phyloP scores from a whole-genome alignment of 2,113 vertebrate species.

The Oceanites oceanicus region DNA sequence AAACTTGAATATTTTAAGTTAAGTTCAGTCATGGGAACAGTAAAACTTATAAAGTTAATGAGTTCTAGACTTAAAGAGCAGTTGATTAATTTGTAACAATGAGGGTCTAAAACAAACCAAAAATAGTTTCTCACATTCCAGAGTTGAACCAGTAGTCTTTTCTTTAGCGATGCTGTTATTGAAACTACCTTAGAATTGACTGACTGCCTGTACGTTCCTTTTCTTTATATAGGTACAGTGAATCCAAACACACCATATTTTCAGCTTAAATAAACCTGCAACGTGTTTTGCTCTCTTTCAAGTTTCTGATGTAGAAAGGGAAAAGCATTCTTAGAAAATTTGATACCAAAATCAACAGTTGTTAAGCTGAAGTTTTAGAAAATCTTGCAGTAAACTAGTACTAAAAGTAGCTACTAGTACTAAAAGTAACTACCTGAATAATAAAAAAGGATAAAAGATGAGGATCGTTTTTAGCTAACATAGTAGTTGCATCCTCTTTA shows the following conservation, averaged over 20 bases:
- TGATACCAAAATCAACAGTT: background rate
- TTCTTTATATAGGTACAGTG: background rate
- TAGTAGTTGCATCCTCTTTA: background rate
- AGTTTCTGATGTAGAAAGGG: background rate
- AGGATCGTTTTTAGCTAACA: background rate
- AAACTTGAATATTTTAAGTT: constrained; percentile 65
- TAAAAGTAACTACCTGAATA: background rate
- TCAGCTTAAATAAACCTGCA: background rate
- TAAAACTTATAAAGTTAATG: constrained; percentile 80
- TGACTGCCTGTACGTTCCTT: background rate
- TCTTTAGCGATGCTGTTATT: background rate
- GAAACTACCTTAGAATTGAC: constrained; percentile 24
- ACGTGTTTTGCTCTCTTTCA: background rate
- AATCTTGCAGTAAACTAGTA: background rate
- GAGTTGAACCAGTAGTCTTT: constrained; percentile 50
- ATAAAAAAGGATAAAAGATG: background rate
- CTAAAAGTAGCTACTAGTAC: background rate
- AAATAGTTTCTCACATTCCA: constrained; percentile 80
- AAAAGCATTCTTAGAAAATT: background rate
- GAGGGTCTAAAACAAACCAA: constrained; percentile 72
- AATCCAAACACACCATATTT: background rate
- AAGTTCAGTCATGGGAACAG: constrained; percentile 75
- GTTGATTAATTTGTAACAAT: constrained; percentile 84
- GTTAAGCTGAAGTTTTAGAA: background rate
- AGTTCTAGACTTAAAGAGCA: constrained; percentile 79